Evolutionary conservation across 2,888 invertebrate genomes (phyloP), one percentile per base, ranked within the genome.

Genomic region (Eledona agricola): DNA sequence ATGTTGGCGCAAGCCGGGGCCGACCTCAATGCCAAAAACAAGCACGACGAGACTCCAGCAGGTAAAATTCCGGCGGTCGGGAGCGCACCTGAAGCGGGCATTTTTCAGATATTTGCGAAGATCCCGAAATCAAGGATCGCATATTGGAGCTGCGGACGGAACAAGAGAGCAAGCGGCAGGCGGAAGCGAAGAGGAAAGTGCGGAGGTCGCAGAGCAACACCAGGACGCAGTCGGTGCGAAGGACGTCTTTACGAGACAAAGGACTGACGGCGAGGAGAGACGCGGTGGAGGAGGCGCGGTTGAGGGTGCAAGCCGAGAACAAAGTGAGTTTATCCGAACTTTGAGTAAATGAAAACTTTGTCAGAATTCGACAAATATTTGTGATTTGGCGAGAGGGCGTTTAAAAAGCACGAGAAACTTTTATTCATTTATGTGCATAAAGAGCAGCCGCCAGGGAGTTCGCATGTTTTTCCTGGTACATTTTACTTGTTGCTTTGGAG

Each of bases 1-100:
- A 77, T 96, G 71, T 79, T 99, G 68, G 96, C 96, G 55, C 94
- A 96, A 78, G 90, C 93, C 74, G 98, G 97, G 60, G 98, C 97
- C 55, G 96, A 98, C 80, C 84, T 99, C 70, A 95, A 96, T 78
- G 95, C 96, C 17, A 90, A 91, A 74, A 98, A 97, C 71, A 93
- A 92, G 73, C 93, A 93, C 72, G 96, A 96, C 59, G 98, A 99
- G 80, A 96, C 96, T 49, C 96, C 98, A 17, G 91, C 95, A 76
- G 96, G 95, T 95, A 80, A 76, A 75, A 60, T 40, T 13, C 11
- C 26, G 5, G 5, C 16, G 2, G 16, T 32, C 3, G 23, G 13
- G 7, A 4, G 9, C 31, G 4, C n/a, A n/a, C n/a, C n/a, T n/a
- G n/a, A n/a, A n/a, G n/a, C n/a, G n/a, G n/a, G n/a, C 22, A 12